Conservation (phyloP, 2,888 invertebrate genomes). For the Dysmachus trigonus region DNA sequence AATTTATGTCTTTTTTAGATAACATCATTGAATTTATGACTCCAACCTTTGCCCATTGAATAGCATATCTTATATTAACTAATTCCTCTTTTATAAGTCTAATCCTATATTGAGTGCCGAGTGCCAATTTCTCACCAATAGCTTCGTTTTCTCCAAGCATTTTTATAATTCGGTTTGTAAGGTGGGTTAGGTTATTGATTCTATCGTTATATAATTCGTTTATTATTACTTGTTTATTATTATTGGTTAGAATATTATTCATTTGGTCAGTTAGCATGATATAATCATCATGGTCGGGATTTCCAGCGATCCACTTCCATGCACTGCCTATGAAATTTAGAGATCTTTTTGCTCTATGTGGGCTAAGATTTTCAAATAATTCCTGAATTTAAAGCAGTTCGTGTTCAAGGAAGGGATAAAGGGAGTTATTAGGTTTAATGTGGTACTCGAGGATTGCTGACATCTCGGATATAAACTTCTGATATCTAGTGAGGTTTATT, state of each 20-base stretch:
- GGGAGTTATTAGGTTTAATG: no score
- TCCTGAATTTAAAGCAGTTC: no score
- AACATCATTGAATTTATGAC: no score
- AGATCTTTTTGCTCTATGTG: no score
- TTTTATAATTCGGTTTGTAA: constrained; percentile 11
- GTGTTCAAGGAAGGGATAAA: no score
- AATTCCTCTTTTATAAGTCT: no score
- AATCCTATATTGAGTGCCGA: constrained; percentile 22
- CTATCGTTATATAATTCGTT: constrained; percentile 30
- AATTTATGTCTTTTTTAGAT: no score
- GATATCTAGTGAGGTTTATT: not conserved
- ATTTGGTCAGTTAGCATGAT: constrained; percentile 3
- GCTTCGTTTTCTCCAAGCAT: not conserved
- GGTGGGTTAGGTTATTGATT: constrained; percentile 25
- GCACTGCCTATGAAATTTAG: constrained; percentile 12
- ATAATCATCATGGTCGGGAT: no score
- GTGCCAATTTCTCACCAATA: not conserved
- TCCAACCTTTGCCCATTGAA: no score
- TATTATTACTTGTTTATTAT: constrained; percentile 34
- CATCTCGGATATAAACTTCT: not conserved
- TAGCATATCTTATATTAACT: constrained; percentile 47
- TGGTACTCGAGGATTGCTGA: not conserved
- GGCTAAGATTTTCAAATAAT: no score
- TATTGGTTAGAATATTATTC: constrained; percentile 26
- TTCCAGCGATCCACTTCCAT: constrained; percentile 31